Evolutionary conservation across 64 coral and sea anemone genomes (phyloP), one percentile per base, ranked within the genome.

Genomic region (Montipora sp.): DNA sequence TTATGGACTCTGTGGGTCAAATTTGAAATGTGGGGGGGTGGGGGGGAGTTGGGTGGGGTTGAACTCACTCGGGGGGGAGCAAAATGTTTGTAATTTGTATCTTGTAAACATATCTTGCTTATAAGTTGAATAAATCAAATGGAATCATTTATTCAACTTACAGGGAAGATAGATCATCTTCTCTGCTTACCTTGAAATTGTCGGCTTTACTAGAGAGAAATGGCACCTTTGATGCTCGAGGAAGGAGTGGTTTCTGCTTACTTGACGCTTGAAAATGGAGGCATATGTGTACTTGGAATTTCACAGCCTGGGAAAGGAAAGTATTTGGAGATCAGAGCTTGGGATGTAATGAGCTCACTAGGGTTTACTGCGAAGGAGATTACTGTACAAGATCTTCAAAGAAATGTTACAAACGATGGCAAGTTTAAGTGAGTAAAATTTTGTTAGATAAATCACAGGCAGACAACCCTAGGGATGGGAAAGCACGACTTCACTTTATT

Each of bases 351-450:
- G 88, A 94, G 82, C 12, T 88, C 92, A 45, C 47, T 98, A 55
- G 95, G 95, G 2, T 98, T 98, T 73, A 89, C 89, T 71, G 83
- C 95, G 47, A 98, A 92, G 21, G 95, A 98, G 51, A 80, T 98
- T 11, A 47, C 59, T 15, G 92, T 91, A 2, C 95, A 98, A 79
- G 95, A 98, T 65, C 46, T 90, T 43, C 82, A 94, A 23, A 94
- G 59, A 88, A 79, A 78, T 8, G 68, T 81, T 16, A 55, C 83
- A 36, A 98, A 98, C 80, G 95, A 98, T 83, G 90, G 83, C 83
- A 98, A 98, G 76, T 94, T 94, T 86, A 98, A 94, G 95, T 96
- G 48, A 59, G 94, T 95, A 48, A 7, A 36, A 36, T 36, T 36
- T 36, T 36, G 36, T 36, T 36, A 36, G 36, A 36, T 36, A 36